Evolutionary conservation across 2,797 vertebrate genomes (phyloP).

Genomic region (Cossypha heuglini): DNA sequence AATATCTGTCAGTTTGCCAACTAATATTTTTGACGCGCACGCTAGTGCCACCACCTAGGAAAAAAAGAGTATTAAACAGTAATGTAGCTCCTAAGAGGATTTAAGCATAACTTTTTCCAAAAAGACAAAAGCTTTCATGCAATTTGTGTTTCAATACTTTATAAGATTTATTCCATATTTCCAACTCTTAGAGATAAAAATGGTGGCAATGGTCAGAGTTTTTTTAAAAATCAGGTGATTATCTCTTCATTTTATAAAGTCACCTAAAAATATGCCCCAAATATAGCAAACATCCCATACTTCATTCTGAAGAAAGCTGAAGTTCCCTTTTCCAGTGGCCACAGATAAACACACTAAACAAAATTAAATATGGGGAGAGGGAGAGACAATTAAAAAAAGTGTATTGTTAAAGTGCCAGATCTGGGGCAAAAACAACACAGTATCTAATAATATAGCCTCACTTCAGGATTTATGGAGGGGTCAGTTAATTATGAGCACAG

Average conservation of each 20-base stretch:
- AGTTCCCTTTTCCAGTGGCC: neutral
- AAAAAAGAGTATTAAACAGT: neutral
- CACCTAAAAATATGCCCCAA: neutral
- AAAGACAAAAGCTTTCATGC: neutral
- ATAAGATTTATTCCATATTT: neutral
- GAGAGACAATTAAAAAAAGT: neutral
- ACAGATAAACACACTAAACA: neutral
- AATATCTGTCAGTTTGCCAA: neutral
- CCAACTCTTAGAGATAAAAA: neutral
- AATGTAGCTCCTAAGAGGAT: neutral
- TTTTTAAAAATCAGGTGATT: neutral
- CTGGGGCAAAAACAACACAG: neutral
- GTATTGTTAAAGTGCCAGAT: neutral
- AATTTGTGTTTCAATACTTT: neutral
- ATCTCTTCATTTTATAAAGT: neutral
- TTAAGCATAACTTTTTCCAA: neutral
- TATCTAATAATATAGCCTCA: neutral
- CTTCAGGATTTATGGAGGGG: neutral
- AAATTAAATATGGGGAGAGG: neutral
- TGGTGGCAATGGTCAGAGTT: neutral
- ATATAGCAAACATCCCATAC: neutral
- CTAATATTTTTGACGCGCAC: neutral
- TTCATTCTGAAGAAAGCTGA: neutral
- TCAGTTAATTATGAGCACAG: neutral
- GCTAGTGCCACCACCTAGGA: neutral